Evolutionary conservation across 2,888 invertebrate genomes (phyloP).

Genomic region (Dorcus parallelipipedus): DNA sequence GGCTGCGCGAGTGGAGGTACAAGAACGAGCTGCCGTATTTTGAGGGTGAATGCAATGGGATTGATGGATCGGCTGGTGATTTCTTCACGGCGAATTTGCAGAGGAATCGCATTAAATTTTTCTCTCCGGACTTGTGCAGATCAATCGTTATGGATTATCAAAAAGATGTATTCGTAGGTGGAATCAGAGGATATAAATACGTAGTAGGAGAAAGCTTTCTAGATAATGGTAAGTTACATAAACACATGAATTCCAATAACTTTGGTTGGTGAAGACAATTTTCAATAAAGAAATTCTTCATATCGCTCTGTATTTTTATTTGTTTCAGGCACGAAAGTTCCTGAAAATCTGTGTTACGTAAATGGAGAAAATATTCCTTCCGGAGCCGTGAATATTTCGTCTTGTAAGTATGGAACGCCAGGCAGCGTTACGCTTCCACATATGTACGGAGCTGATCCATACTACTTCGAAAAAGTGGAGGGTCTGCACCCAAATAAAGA

Average conservation of each 20-base stretch:
- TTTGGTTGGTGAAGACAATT: background rate
- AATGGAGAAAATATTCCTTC: slow-evolving; percentile 62
- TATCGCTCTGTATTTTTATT: background rate
- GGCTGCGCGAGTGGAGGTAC: slow-evolving; percentile 71
- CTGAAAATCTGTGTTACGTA: slow-evolving; percentile 69
- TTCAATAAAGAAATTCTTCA: too few species aligned
- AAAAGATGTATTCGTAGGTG: slow-evolving; percentile 55
- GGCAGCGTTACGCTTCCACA: slow-evolving; percentile 83
- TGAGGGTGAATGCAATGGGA: slow-evolving; percentile 55
- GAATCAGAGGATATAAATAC: slow-evolving; percentile 65
- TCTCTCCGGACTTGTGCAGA: slow-evolving; percentile 75
- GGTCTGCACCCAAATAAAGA: slow-evolving; percentile 68
- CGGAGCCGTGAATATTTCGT: slow-evolving; percentile 74
- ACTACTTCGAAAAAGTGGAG: slow-evolving; percentile 59
- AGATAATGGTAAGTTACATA: slow-evolving; percentile 58
- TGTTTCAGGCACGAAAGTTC: slow-evolving; percentile 55
- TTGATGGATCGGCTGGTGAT: slow-evolving; percentile 77
- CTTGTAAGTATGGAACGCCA: slow-evolving; percentile 77
- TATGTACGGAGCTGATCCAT: slow-evolving; percentile 73
- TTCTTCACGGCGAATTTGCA: slow-evolving; percentile 68
- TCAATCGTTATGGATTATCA: slow-evolving; percentile 61
- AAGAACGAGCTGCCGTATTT: slow-evolving; percentile 54
- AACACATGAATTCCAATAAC: background rate
- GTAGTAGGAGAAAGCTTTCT: slow-evolving; percentile 62
- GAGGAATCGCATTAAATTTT: slow-evolving; percentile 58